These are phyloP conservation scores for Lottia gigantea DNA, from an alignment of 2,888 invertebrate species.

Conservation along the genomic window DNA sequence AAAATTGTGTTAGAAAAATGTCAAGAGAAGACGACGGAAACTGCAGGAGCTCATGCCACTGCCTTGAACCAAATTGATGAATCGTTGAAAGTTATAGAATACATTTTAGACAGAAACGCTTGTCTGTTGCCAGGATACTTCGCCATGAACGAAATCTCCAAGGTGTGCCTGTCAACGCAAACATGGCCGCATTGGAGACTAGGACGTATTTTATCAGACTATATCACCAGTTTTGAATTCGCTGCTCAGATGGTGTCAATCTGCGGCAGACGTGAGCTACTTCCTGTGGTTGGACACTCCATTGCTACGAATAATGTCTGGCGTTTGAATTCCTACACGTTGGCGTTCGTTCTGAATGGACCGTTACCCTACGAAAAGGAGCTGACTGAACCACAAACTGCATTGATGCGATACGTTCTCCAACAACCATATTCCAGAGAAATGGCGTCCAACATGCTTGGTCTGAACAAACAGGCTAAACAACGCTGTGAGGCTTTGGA, in stretches of 20 bases:
- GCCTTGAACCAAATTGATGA: constrained; percentile 9
- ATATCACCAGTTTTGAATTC: constrained; percentile 91
- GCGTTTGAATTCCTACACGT: constrained; percentile 88
- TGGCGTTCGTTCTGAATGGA: constrained; percentile 78
- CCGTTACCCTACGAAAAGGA: constrained; percentile 91
- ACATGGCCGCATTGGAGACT: constrained; percentile 94
- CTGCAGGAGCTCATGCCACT: neutral
- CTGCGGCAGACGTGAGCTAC: constrained; percentile 81
- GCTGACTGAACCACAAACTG: constrained; percentile 87
- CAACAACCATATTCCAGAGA: constrained; percentile 96
- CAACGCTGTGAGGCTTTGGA: constrained; percentile 89
- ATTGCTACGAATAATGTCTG: constrained; percentile 88
- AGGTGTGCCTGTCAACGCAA: constrained; percentile 83
- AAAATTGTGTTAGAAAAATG: constrained; percentile 81
- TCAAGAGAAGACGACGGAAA: constrained; percentile 69
- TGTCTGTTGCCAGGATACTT: constrained; percentile 94
- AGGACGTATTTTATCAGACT: constrained; percentile 84
- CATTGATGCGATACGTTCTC: constrained; percentile 86
- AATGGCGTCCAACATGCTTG: constrained; percentile 95
- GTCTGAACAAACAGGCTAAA: constrained; percentile 90
- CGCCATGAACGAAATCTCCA: constrained; percentile 93
- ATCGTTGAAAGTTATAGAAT: constrained; percentile 76
- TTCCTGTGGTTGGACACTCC: constrained; percentile 90
- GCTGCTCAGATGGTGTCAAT: constrained; percentile 97
- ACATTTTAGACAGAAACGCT: constrained; percentile 91